Percentiles rank a stretch among this genome's conserved stretches.
These are phyloP conservation scores for Rhizomys pruinosus DNA, from an alignment of 2,113 vertebrate species.

Conservation along the genomic window DNA sequence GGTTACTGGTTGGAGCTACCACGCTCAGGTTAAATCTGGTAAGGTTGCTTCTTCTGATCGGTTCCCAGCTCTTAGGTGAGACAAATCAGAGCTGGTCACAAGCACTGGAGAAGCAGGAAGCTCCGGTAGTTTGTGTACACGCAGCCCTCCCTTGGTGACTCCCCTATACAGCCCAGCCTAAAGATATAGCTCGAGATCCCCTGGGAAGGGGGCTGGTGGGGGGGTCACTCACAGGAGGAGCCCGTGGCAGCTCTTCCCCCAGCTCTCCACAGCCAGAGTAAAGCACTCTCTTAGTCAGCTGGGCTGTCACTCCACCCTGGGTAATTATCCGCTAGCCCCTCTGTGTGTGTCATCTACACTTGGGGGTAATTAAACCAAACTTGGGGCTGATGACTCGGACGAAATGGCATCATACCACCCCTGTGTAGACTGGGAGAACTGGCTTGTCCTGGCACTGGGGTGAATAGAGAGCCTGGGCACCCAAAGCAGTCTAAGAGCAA, in stretches of 20 bases:
- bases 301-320: not conserved
- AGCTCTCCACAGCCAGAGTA: not conserved
- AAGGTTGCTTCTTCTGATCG: not conserved
- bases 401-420: not conserved
- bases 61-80: not conserved
- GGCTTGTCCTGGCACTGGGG: slow-evolving; percentile 25
- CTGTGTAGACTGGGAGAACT: slow-evolving; percentile 65
- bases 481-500: not conserved
- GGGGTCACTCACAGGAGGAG: not conserved
- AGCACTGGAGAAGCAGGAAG: not conserved
- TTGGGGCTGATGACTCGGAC: slow-evolving; percentile 43
- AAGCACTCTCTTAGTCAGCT: slow-evolving; percentile 18
- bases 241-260: not conserved
- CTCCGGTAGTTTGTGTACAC: fast-evolving
- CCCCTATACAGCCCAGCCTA: not conserved
- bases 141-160: not conserved
- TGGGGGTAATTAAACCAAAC: slow-evolving; percentile 49
- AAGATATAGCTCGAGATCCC: not conserved
- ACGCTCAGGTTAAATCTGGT: not conserved
- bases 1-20: not conserved
- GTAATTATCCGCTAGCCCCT: slow-evolving; percentile 54
- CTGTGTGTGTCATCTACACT: slow-evolving; percentile 61
- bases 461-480: not conserved
- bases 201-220: not conserved
- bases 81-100: not conserved